Evolutionary conservation across 2,797 vertebrate genomes (phyloP), one percentile per base, ranked within the genome.

Genomic region (Antrozous pallidus): DNA sequence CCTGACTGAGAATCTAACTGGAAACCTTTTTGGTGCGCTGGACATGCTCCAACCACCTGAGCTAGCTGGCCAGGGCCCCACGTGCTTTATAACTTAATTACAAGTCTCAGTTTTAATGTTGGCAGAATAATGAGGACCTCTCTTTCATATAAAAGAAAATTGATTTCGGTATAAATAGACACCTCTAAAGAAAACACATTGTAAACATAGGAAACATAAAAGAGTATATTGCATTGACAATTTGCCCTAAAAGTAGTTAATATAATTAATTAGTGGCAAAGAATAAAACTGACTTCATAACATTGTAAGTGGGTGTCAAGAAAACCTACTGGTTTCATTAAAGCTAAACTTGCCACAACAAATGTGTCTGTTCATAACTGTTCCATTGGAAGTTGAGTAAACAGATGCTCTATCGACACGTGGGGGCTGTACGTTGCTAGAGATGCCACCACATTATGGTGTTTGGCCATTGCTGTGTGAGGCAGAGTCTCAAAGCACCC

Each of bases 191-290:
- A 97, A 91, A 94, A 88, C 93, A 95, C 95, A 93, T 78, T 86
- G 90, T 91, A 96, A 94, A 56, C 0, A 16, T 95, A 91, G 91
- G 95, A 95, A 92, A 74, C 80, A 26, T 89, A 94, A 89, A 83
- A 56, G 28, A 47, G 33, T 31, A 3, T 31, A 14, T 73, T 22
- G 1, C 93, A 94, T 96, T 94, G 96, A 93, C 93, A 94, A 26
- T 95, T 96, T 89, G 83, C 71, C 97, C 97, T 97, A 97, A 98
- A 98, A 98, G 97, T 96, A 98, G 96, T 90, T 92, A 91, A 95
- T 95, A 67, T 84, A 91, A 95, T 97, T n/a, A 42, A 95, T 97
- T 40, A 40, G 83, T 95, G 67, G 42, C 79, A 58, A 90, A 84
- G 70, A 91, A 20, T 61, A 93, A 82, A 91, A 67, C 81, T 95